Conservation (phyloP, 2,888 invertebrate species). For the Tenthredo livida region DNA sequence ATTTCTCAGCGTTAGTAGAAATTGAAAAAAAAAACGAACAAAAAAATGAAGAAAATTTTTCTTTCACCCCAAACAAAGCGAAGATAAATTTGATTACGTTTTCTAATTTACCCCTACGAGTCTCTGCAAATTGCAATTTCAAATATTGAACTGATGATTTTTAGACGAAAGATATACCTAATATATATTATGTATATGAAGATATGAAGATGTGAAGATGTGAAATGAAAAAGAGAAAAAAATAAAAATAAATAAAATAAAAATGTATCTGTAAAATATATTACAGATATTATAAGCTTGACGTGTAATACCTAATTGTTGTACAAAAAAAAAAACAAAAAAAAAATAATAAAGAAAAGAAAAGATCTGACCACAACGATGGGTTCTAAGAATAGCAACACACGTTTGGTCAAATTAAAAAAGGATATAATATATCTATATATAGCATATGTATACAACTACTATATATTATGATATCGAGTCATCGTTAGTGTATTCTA, state of each 20-base stretch:
- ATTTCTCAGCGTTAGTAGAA: background rate
- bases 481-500: constrained; percentile 21
- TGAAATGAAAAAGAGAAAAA: background rate
- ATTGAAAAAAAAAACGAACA: background rate
- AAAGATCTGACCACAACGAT: background rate
- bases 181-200: background rate
- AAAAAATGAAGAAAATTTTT: background rate
- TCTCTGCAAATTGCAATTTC: background rate
- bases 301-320: constrained; percentile 26
- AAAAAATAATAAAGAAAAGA: background rate
- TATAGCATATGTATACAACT: constrained; percentile 4
- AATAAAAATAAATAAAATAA: background rate
- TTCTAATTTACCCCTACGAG: background rate
- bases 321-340: background rate
- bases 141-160: constrained; percentile 3
- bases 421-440: background rate
- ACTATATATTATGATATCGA: background rate
- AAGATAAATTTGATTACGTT: background rate
- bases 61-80: background rate
- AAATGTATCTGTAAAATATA: constrained; percentile 2
- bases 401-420: background rate
- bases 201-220: background rate
- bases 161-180: background rate
- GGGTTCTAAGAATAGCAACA: background rate
- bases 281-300: background rate